Evolutionary conservation across 2,888 invertebrate species (phyloP).

Genomic region (Pammene fasciana): DNA sequence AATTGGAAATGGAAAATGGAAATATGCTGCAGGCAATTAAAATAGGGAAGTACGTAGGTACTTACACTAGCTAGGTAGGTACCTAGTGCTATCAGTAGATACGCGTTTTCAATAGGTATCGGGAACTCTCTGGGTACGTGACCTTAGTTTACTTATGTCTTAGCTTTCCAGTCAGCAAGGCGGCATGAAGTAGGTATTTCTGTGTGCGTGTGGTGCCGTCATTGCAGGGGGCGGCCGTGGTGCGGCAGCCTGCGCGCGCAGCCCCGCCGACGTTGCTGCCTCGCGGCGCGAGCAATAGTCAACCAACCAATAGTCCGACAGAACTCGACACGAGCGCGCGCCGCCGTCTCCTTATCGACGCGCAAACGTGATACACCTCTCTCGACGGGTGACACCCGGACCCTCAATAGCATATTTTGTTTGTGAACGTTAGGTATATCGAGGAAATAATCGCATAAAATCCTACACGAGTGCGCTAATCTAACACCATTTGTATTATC

Average conservation of each 20-base stretch:
- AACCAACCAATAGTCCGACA: constrained; percentile 62
- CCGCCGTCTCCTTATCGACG: constrained; percentile 65
- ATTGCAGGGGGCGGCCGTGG: constrained; percentile 52
- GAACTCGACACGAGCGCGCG: constrained; percentile 66
- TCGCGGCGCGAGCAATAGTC: constrained; percentile 45
- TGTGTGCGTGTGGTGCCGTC: constrained; percentile 28
- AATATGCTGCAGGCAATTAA: no score
- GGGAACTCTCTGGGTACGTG: neutral
- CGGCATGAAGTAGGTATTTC: neutral
- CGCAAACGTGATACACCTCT: constrained; percentile 56
- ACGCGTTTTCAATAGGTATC: no score
- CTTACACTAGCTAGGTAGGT: no score
- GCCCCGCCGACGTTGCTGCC: constrained; percentile 48
- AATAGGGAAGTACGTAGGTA: no score
- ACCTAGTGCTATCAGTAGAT: no score
- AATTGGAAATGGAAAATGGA: no score
- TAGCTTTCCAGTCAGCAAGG: constrained; percentile 28
- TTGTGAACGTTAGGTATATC: constrained; percentile 16
- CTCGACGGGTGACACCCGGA: constrained; percentile 51
- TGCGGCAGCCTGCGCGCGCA: constrained; percentile 62
- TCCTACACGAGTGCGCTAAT: constrained; percentile 1
- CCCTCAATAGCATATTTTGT: constrained; percentile 32
- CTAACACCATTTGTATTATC: constrained; percentile 6
- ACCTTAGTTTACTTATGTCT: neutral
- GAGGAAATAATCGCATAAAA: constrained; percentile 16